Percentiles rank a stretch among this genome's conserved stretches.
Conservation (phyloP, 2,888 invertebrate genomes). For the Furcula furcula region DNA sequence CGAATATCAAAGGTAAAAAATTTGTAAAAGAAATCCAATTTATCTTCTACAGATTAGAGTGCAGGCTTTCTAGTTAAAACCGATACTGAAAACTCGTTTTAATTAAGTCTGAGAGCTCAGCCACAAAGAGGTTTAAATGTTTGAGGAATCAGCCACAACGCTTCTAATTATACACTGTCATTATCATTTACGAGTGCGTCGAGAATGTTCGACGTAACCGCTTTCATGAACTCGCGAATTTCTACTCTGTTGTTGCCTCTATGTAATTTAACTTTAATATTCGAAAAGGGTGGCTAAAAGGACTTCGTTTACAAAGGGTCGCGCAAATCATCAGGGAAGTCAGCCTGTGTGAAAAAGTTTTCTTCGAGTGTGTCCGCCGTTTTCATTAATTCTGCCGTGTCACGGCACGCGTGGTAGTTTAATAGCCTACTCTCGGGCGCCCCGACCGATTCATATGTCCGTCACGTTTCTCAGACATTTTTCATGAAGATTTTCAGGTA, state of each 20-base stretch:
- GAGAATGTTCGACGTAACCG: slow-evolving; percentile 33
- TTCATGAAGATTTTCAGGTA: slow-evolving; percentile 55
- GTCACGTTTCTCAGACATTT: slow-evolving; percentile 55
- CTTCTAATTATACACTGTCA: slow-evolving; percentile 35
- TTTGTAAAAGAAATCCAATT: slow-evolving; percentile 19
- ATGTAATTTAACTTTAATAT: slow-evolving; percentile 21
- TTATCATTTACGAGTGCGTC: slow-evolving; percentile 28
- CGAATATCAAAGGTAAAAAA: slow-evolving; percentile 10
- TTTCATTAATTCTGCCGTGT: slow-evolving; percentile 54
- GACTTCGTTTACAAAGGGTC: slow-evolving; percentile 28
- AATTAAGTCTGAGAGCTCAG: slow-evolving; percentile 38
- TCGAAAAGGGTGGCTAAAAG: slow-evolving; percentile 21
- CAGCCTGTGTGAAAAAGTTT: slow-evolving; percentile 44
- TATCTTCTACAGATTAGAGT: slow-evolving; percentile 18
- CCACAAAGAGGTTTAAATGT: slow-evolving; percentile 38
- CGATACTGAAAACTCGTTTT: slow-evolving; percentile 28
- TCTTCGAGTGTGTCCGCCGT: slow-evolving; percentile 53
- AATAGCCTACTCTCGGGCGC: slow-evolving; percentile 41
- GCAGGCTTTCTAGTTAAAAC: slow-evolving; percentile 12
- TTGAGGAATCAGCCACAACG: slow-evolving; percentile 35
- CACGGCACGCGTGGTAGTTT: slow-evolving; percentile 51
- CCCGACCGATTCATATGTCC: slow-evolving; percentile 48
- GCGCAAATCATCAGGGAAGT: slow-evolving; percentile 32
- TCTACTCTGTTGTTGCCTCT: slow-evolving; percentile 18
- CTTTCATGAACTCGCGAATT: slow-evolving; percentile 30